These are phyloP conservation scores for Pantala flavescens DNA, from an alignment of 1,140 invertebrate genomes.

Conservation along the genomic window DNA sequence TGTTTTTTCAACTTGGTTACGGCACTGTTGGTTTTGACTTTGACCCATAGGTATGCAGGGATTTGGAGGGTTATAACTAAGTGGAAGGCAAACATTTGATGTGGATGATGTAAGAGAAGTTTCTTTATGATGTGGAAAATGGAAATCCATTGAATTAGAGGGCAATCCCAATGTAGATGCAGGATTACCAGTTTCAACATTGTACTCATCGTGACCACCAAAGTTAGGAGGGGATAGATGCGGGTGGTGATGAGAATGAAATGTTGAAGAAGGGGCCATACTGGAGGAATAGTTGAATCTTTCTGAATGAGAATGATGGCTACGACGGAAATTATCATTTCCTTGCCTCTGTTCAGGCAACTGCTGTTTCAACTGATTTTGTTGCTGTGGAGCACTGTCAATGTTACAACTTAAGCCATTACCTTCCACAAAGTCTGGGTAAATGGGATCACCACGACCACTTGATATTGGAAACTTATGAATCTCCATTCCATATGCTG, in stretches of 20 bases:
- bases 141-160: not conserved
- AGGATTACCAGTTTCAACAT: not conserved
- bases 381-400: not conserved
- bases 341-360: not conserved
- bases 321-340: not conserved
- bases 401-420: not conserved
- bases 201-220: not conserved
- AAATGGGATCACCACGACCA: slow-evolving; percentile 13
- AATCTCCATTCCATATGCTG: slow-evolving; percentile 13
- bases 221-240: not conserved
- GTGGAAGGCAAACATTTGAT: not conserved
- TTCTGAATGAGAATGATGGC: not conserved
- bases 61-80: not conserved
- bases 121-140: not conserved
- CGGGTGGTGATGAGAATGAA: not conserved
- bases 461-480: slow-evolving; percentile 16
- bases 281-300: slow-evolving; percentile 10
- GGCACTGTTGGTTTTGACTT: not conserved
- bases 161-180: not conserved
- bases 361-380: not conserved
- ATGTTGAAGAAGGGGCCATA: not conserved
- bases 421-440: not conserved
- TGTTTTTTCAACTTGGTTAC: not conserved
- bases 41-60: not conserved
- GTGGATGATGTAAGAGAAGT: not conserved